Evolutionary conservation across 2,113 vertebrate genomes (phyloP).

Genomic region (Serinus canaria): DNA sequence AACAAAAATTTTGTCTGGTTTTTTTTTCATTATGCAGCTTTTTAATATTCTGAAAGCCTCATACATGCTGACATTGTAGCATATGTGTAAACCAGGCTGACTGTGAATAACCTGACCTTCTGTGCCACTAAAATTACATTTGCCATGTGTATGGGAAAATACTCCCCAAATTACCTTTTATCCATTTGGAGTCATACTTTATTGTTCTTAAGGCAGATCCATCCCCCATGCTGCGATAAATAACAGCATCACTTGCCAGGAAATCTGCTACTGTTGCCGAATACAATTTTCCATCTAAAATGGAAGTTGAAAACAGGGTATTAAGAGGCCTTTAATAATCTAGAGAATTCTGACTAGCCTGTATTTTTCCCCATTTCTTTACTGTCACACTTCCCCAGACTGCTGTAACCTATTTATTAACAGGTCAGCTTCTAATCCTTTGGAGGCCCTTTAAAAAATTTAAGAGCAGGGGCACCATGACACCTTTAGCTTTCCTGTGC

Average conservation of each 20-base stretch:
- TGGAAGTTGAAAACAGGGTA: neutral
- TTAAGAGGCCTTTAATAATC: slow-evolving; percentile 16
- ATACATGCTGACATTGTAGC: neutral
- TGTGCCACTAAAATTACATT: neutral
- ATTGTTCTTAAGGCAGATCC: slow-evolving; percentile 96
- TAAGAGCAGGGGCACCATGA: slow-evolving; percentile 18
- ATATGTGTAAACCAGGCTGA: neutral
- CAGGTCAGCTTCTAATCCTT: slow-evolving; percentile 24
- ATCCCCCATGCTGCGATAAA: slow-evolving; percentile 98
- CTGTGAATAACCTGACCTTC: neutral
- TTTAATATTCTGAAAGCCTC: neutral
- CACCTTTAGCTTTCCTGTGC: slow-evolving; percentile 25
- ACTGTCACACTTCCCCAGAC: slow-evolving; percentile 10
- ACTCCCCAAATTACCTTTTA: slow-evolving; percentile 86
- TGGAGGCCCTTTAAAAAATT: slow-evolving; percentile 28
- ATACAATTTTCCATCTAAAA: slow-evolving; percentile 94
- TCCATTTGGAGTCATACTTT: slow-evolving; percentile 99
- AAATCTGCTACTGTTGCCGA: slow-evolving; percentile 98
- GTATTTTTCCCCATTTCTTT: neutral
- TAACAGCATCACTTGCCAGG: slow-evolving; percentile 97
- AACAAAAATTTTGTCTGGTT: neutral
- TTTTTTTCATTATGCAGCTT: neutral
- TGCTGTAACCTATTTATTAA: slow-evolving; percentile 25
- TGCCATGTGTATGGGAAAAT: neutral
- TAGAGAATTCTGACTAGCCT: slow-evolving; percentile 6